Percentiles rank a stretch among this genome's conserved stretches.
These are phyloP conservation scores for Venustaconcha ellipsiformis DNA, from an alignment of 1,140 invertebrate genomes.

Conservation along the genomic window DNA sequence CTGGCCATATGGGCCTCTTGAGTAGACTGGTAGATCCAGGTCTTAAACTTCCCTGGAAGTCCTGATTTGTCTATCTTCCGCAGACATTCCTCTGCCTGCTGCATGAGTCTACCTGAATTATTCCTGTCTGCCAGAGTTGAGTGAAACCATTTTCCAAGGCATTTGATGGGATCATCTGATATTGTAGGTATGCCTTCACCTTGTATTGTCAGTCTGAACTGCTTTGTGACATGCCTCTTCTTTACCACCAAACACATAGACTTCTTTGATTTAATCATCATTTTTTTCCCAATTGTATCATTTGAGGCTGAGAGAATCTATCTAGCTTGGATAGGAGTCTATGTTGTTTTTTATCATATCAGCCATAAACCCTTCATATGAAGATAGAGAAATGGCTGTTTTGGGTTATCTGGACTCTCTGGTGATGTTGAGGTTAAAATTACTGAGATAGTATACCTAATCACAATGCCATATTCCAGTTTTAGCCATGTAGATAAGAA, in stretches of 20 bases:
- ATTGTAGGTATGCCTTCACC: constrained; percentile 3
- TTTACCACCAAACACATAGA: neutral
- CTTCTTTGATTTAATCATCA: constrained; percentile 23
- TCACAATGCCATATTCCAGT: constrained; percentile 21
- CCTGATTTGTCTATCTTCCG: constrained; percentile 4
- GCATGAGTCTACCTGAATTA: too few relatives aligned
- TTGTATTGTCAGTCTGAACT: neutral
- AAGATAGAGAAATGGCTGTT: constrained; percentile 6
- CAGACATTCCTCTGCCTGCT: constrained; percentile 3
- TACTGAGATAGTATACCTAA: constrained; percentile 19
- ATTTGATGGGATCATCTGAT: constrained; percentile 7
- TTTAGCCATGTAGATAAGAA: constrained; percentile 30
- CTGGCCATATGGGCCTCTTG: constrained; percentile 10
- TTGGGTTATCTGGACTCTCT: constrained; percentile 13
- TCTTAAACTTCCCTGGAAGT: constrained; percentile 24
- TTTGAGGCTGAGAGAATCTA: constrained; percentile 22
- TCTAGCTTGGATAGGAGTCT: constrained; percentile 12
- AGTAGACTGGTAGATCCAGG: constrained; percentile 22
- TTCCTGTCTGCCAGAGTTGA: too few relatives aligned
- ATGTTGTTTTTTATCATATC: constrained; percentile 28
- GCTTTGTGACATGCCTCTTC: too few relatives aligned
- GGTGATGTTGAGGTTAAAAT: constrained; percentile 11
- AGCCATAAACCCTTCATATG: constrained; percentile 26
- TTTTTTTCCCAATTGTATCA: constrained; percentile 3
- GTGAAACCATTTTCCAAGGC: neutral